Percentiles rank a stretch among this genome's conserved stretches.
Evolutionary conservation across 2,888 invertebrate genomes (phyloP).

Genomic region (Tinea pellionella): DNA sequence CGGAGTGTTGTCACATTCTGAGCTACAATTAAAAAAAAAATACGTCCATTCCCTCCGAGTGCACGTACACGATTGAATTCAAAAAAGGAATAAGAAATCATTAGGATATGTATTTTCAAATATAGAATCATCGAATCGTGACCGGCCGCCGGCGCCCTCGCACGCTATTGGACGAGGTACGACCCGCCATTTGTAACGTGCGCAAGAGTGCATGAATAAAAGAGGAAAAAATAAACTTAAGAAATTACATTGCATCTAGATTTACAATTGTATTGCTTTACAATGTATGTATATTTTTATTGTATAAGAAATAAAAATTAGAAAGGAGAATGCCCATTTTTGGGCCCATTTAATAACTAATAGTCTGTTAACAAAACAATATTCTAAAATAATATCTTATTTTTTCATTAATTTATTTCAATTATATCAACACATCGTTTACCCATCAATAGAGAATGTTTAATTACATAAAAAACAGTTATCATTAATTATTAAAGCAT

Average conservation of each 20-base stretch:
- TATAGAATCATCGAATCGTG: conserved; percentile 50
- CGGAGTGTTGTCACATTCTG: no score
- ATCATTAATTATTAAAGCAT: no score
- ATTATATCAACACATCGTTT: no score
- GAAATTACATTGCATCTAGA: conserved; percentile 4
- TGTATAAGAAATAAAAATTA: no score
- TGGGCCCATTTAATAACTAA: no score
- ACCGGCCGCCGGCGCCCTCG: conserved; percentile 35
- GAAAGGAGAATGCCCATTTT: no score
- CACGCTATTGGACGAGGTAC: conserved; percentile 35
- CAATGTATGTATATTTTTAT: no score
- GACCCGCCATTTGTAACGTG: conserved; percentile 12
- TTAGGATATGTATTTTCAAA: conserved; percentile 37
- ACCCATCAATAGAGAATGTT: no score
- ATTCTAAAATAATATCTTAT: no score
- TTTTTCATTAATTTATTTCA: no score
- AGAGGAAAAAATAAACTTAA: neutral
- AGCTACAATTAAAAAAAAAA: conserved; percentile 4
- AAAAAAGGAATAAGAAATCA: conserved; percentile 26
- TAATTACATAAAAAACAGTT: no score
- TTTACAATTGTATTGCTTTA: neutral
- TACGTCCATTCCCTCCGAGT: neutral
- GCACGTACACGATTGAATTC: conserved; percentile 15
- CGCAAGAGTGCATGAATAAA: conserved; percentile 10
- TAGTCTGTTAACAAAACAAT: no score